Evolutionary conservation across 92 coral and sea anemone genomes (phyloP), one percentile per base, ranked within the genome.

Genomic region (Actinostola sp.): DNA sequence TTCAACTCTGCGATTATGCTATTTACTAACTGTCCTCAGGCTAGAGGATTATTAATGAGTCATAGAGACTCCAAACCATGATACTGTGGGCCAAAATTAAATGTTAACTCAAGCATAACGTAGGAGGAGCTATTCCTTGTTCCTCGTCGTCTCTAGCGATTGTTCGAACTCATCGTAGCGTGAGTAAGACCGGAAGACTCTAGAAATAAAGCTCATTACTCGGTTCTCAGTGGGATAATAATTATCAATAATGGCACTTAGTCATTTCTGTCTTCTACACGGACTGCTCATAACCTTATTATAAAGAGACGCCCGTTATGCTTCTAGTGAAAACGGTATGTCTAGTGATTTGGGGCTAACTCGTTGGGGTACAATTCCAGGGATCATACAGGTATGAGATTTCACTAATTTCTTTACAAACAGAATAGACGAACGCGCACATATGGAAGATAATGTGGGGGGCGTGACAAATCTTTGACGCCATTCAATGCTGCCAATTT

Each of bases 401-500:
- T 78, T 78, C 57, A 60, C 57, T 66, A 78, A 72, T 57, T 76
- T 66, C 72, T 76, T 71, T 78, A 69, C 66, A 78, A 79, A 79
- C 44, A 72, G 75, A 85, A 68, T 61, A 69, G n/a, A 86, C 73
- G 68, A 79, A 73, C 34, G 78, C 21, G 43, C 69, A 85, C 82
- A 83, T 90, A 75, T 82, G 86, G 76, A 27, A 29, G 58, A 78
- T 90, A 91, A 91, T 91, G 73, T 59, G 26, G 80, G 73, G 96
- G 97, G 97, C 97, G 97, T 82, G 83, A 70, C 86, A 8, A 21
- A 50, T 27, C 84, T 90, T 77, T 70, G 80, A 78, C 72, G 84
- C 81, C 70, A 86, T 83, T 90, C 84, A 90, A 86, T 71, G 92
- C 78, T 78, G 46, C 70, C 92, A 71, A 82, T 80, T 90, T 75